These are phyloP conservation scores for Coendou prehensilis DNA, from an alignment of 2,797 vertebrate genomes.

Conservation along the genomic window DNA sequence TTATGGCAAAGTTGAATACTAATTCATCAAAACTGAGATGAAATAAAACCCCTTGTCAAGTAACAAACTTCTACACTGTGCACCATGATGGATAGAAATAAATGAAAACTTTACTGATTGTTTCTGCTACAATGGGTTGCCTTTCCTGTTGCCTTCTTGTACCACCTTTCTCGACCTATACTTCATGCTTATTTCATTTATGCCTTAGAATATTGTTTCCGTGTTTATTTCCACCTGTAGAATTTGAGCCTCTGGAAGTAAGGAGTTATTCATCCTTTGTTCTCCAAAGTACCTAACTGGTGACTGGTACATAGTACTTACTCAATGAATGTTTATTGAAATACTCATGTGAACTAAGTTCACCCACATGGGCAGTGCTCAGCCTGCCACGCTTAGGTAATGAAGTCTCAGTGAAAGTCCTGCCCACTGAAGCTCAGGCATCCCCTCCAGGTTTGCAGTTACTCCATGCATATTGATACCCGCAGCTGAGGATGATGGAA, in stretches of 20 bases:
- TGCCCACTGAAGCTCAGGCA: neutral
- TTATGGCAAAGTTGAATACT: neutral
- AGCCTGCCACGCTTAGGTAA: neutral
- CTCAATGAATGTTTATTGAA: neutral
- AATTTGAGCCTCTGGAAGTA: neutral
- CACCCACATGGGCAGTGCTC: neutral
- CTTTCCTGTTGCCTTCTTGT: neutral
- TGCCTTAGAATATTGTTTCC: neutral
- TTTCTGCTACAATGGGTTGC: neutral
- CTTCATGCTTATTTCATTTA: slow-evolving; percentile 25
- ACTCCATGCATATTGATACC: neutral
- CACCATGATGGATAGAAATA: neutral
- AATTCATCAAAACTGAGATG: slow-evolving; percentile 34
- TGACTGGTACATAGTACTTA: neutral
- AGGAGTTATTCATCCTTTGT: neutral
- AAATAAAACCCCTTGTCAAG: neutral
- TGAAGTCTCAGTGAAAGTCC: neutral
- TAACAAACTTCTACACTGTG: neutral
- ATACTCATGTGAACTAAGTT: neutral
- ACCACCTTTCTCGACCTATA: slow-evolving; percentile 9
- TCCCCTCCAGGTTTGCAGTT: too few relatives aligned
- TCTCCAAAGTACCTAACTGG: neutral
- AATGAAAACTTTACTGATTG: neutral
- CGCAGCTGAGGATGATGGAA: neutral
- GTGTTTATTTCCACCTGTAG: neutral